Percentiles rank a stretch among this genome's conserved stretches.
These are phyloP conservation scores for Epirrhoe alternata DNA, from an alignment of 2,888 invertebrate species.

Conservation along the genomic window DNA sequence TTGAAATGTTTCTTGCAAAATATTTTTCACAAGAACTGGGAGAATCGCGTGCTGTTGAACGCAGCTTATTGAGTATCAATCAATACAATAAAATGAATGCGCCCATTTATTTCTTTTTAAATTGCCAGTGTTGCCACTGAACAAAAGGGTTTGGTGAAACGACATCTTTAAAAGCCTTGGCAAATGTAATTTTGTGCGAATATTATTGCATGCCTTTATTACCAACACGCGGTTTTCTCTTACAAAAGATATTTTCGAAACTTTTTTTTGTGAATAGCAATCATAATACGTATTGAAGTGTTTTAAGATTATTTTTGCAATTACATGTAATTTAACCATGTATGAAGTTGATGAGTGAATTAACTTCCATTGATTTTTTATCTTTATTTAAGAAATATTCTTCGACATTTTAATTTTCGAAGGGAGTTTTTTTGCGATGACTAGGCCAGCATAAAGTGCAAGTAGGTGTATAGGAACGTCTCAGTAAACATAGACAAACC, in stretches of 20 bases:
- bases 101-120: conserved; percentile 59
- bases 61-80: conserved; percentile 44
- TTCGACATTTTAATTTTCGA: background rate
- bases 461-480: conserved; percentile 50
- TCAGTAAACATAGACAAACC: conserved; percentile 71
- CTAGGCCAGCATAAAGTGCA: conserved; percentile 56
- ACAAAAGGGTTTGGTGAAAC: conserved; percentile 65
- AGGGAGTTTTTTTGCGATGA: conserved; percentile 22
- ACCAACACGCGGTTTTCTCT: conserved; percentile 55
- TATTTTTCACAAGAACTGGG: conserved; percentile 25
- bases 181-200: conserved; percentile 61
- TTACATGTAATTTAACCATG: conserved; percentile 25
- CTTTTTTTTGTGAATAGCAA: conserved; percentile 33
- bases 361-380: conserved; percentile 1
- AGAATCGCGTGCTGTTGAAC: conserved; percentile 52
- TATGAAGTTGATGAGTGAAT: conserved; percentile 24
- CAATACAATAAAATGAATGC: conserved; percentile 55
- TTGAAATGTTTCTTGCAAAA: conserved; percentile 37
- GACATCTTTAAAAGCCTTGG: conserved; percentile 66
- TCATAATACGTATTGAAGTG: conserved; percentile 40
- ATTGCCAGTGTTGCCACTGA: conserved; percentile 55
- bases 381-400: background rate
- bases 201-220: conserved; percentile 59
- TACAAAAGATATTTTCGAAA: conserved; percentile 54
- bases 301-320: conserved; percentile 32